Base-by-base conservation (phyloP, 2,113 vertebrate species). In the Poeciliopsis turrubarensis region DNA sequence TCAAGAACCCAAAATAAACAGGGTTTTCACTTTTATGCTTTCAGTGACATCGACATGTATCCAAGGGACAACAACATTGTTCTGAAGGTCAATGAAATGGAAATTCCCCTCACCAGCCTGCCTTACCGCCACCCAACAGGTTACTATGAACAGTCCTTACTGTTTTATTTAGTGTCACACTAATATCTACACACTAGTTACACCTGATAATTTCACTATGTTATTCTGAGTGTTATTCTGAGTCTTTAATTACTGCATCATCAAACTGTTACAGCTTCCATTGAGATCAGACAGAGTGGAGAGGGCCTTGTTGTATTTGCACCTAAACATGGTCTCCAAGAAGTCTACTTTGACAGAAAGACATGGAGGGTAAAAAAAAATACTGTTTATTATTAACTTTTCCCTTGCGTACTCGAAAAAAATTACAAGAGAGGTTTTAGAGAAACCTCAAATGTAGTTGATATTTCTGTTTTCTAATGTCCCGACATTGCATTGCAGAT, bases 81-180 rank as follows among this genome's bases (percentile, higher is more conserved):
- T 15, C 77, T 93, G 61, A 91, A 85, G 83, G 80, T 94, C 25
- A 94, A 94, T 4, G 90, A 76, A 81, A 73, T 70, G 79, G 89
- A 86, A 82, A 80, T 93, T 29, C 87, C 89, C 14, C 65, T 32
- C 4, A 77, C 4, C 78, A 91, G 72, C 69, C 89, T 92, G 63
- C 91, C 91, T 31, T 92, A 93, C 69, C 54, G 83, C 19, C 86
- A 91, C 77, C 90, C 86, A 27, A 72, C 78, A 90, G 92, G 92
- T 92, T 78, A 60, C 12, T 64, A 32, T 47, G 41, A 5, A 44
- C 4, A 65, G 17, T 68, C 1, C 78, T 47, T 60, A 8, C 31
- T 2, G 17, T 25, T 4, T 22, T 61, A 30, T 31, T 34, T 61
- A n/a, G 26, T 31, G 10, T 26, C 14, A 54, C 29, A 37, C 2